These are phyloP conservation scores for Lamproptera curius DNA, from an alignment of 2,888 invertebrate species.

Conservation along the genomic window DNA sequence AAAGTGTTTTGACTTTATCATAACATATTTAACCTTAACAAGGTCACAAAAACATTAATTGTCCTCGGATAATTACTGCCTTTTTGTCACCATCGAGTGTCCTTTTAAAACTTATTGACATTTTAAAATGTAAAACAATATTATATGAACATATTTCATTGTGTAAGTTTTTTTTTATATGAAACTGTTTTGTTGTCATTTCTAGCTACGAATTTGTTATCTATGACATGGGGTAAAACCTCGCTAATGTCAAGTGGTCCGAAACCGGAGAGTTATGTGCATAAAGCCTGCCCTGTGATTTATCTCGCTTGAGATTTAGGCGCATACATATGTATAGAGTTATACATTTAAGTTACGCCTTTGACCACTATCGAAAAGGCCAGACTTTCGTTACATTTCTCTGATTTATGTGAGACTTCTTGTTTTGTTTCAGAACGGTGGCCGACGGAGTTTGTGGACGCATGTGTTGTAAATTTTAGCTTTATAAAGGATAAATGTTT, in stretches of 20 bases:
- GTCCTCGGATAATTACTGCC: no score
- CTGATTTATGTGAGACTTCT: slow-evolving; percentile 39
- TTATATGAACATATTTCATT: no score
- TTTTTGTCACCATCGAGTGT: no score
- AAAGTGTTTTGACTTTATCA: no score
- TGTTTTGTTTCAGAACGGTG: slow-evolving; percentile 31
- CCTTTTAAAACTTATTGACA: no score
- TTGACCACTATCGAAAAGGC: slow-evolving; percentile 40
- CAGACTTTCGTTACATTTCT: slow-evolving; percentile 33
- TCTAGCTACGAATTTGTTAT: slow-evolving; percentile 14
- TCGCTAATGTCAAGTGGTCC: slow-evolving; percentile 67
- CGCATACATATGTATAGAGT: slow-evolving; percentile 52
- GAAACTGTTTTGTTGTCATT: slow-evolving; percentile 3
- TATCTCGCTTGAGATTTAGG: slow-evolving; percentile 56
- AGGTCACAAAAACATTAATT: no score
- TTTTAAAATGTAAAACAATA: no score
- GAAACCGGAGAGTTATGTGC: slow-evolving; percentile 64
- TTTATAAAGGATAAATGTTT: neutral
- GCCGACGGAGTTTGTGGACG: slow-evolving; percentile 3
- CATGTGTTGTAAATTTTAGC: neutral
- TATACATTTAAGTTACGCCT: slow-evolving; percentile 50
- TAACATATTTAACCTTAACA: no score
- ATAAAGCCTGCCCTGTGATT: slow-evolving; percentile 66
- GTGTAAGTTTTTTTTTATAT: no score
- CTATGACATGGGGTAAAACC: slow-evolving; percentile 43